Base-by-base conservation (phyloP, 2,888 invertebrate genomes). In the Exephanes ischioxanthus region DNA sequence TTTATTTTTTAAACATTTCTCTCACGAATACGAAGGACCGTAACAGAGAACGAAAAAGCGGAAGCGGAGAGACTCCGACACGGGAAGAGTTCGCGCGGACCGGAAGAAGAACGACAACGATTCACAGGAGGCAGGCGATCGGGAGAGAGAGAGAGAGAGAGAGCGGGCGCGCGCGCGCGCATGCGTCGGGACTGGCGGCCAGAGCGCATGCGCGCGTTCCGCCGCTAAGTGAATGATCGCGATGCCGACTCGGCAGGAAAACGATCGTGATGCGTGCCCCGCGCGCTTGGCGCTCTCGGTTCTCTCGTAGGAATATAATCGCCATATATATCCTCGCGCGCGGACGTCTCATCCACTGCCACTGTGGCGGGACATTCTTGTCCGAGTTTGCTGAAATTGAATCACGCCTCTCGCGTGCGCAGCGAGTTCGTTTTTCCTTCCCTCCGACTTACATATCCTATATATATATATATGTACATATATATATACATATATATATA, bases 241-340 rank as follows among this genome's bases (percentile, higher is more conserved):
- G 71, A 84, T 84, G 84, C 79, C 83, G 83, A 80, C 80, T 79
- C 84, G 76, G 84, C 84, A 80, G 80, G 75, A 84, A 84, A 84
- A 80, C 80, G 84, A 84, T 84, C 80, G 71, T 63, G 63, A 80
- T 79, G 83, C 66, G 75, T 55, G 71, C 48, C 26, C 73, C 76
- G 63, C 51, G 16, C 26, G 58, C 55, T 33, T 53, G 6, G 11
- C n/a, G 14, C 53, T 19, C 80, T 48, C 83, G 72, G 22, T 61
- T 61, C 73, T 61, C 73, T 79, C 73, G 73, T 68, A 41, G 51
- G 72, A 83, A 83, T 79, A 83, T 83, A 79, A 83, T 79, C 70
- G 61, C 67, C 30, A 70, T 33, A 72, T 51, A 30, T 45, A 37
- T 51, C 33, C 30, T 48, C 63, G n/a, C 33, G 19, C 66, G 33